Evolutionary conservation across 2,888 invertebrate genomes (phyloP).

Genomic region (Craniophora ligustri): DNA sequence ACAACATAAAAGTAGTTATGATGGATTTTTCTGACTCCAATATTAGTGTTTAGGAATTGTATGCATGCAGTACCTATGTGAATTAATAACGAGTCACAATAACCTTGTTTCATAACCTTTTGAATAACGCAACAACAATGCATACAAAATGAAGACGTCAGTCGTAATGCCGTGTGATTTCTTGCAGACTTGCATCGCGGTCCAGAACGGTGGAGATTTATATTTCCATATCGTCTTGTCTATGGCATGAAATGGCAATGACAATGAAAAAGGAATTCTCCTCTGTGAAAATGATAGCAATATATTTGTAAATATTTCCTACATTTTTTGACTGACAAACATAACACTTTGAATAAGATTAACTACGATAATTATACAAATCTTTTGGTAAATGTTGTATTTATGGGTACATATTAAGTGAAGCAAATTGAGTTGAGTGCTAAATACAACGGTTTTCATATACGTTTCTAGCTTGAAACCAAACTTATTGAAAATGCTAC

Average conservation of each 20-base stretch:
- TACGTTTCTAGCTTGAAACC: background rate
- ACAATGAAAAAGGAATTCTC: too few species aligned
- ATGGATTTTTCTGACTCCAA: too few species aligned
- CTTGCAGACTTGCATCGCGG: slow-evolving; percentile 3
- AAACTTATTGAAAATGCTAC: background rate
- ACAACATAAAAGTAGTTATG: too few species aligned
- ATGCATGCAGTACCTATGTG: too few species aligned
- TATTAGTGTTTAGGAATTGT: too few species aligned
- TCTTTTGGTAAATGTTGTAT: too few species aligned
- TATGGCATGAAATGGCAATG: slow-evolving; percentile 5
- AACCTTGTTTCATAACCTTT: background rate
- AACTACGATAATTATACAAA: too few species aligned
- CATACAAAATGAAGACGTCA: background rate
- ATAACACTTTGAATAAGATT: too few species aligned
- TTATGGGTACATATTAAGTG: too few species aligned
- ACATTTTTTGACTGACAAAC: background rate
- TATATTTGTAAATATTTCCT: background rate
- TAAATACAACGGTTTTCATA: background rate
- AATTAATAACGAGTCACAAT: background rate
- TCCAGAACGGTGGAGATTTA: slow-evolving; percentile 11
- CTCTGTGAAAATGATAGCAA: slow-evolving; percentile 3
- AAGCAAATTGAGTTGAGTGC: too few species aligned
- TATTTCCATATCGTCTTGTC: slow-evolving; percentile 17
- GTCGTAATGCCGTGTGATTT: slow-evolving; percentile 2
- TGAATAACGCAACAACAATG: background rate